A percentile compares a stretch with the other conserved stretches of the same genome.
phyloP scores from a whole-genome alignment of 2,888 invertebrate species.

The Erannis defoliaria region DNA sequence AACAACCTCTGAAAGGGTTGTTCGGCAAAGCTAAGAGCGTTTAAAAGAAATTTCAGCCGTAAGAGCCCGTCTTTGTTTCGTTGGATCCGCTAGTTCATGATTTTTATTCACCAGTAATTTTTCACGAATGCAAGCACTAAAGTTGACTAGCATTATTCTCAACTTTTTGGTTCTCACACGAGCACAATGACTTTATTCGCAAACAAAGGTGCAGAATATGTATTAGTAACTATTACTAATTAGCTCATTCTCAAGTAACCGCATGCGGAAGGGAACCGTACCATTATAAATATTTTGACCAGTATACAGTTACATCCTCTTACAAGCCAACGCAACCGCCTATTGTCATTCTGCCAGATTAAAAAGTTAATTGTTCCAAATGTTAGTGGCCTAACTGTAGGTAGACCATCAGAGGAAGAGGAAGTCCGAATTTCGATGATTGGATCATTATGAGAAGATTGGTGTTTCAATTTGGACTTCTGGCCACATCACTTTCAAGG shows the following conservation, averaged over 20 bases:
- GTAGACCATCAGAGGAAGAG: slow-evolving; percentile 17
- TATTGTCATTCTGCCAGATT: slow-evolving; percentile 42
- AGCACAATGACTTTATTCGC: slow-evolving; percentile 29
- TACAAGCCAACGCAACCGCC: slow-evolving; percentile 31
- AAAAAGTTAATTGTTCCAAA: slow-evolving; percentile 42
- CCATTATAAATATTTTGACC: slow-evolving; percentile 59
- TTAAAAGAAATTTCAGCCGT: too few species aligned
- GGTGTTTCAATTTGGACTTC: slow-evolving; percentile 10
- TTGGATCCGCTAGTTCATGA: too few species aligned
- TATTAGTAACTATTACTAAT: slow-evolving; percentile 16
- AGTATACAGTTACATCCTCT: slow-evolving; percentile 63
- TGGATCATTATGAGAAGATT: slow-evolving; percentile 29
- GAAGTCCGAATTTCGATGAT: slow-evolving; percentile 25
- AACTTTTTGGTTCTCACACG: slow-evolving; percentile 24
- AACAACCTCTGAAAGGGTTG: too few species aligned
- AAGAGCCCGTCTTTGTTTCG: too few species aligned
- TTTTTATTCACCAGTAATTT: too few species aligned
- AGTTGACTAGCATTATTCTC: slow-evolving; percentile 14
- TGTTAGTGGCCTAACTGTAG: slow-evolving; percentile 37
- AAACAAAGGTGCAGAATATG: slow-evolving; percentile 21
- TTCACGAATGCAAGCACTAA: not conserved
- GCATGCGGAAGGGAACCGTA: slow-evolving; percentile 34
- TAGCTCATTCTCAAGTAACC: slow-evolving; percentile 29
- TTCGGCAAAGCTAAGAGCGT: too few species aligned
- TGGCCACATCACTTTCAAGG: not conserved